Base-by-base conservation (phyloP, 2,797 vertebrate species). In the Salmo trutta region DNA sequence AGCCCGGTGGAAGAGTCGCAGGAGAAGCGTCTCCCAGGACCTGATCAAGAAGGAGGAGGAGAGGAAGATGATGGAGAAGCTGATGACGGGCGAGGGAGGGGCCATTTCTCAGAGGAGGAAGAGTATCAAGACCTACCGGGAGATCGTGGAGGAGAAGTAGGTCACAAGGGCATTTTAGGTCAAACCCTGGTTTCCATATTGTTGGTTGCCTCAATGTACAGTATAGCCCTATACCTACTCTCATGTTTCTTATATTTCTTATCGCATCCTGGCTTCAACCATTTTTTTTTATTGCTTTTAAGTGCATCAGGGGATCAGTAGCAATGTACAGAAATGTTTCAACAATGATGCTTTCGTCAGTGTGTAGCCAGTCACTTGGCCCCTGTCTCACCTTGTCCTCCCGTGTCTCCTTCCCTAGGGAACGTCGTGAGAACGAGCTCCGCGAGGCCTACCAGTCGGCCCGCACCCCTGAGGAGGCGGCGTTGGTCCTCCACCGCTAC, bases 91-190 rank as follows among this genome's bases (percentile, higher is more conserved):
- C 67, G 66, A 33, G 14, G 94, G 92, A 12, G 81, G 88, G 0
- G 91, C 90, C 27, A 72, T n/a, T 0, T 90, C 93, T 3, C 94
- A 95, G 69, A 94, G 97, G 79, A 96, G 97, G 84, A 97, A 95
- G 93, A 99, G 97, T 91, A 96, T 99, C 90, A 99, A 99, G 93
- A 99, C 98, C 17, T 99, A 99, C 93, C 93, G 94, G 89, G 98
- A 99, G 90, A 99, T 99, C 4, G 97, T 99, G 66, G 93, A 99
- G 85, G 98, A 99, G 79, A 99, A 99, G 98, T 99, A 93, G 0
- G 96, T 95, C 24, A 33, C 7, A 2, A 4, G 15, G 16, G 6
- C 7, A 62, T 62, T 62, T 62, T 70, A 69, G 31, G 33, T 41
- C 68, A 3, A 16, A 65, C 10, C 8, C n/a, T 21, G 56, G 5